Conservation (phyloP, 2,888 invertebrate genomes). For the Mycalesis mineus region DNA sequence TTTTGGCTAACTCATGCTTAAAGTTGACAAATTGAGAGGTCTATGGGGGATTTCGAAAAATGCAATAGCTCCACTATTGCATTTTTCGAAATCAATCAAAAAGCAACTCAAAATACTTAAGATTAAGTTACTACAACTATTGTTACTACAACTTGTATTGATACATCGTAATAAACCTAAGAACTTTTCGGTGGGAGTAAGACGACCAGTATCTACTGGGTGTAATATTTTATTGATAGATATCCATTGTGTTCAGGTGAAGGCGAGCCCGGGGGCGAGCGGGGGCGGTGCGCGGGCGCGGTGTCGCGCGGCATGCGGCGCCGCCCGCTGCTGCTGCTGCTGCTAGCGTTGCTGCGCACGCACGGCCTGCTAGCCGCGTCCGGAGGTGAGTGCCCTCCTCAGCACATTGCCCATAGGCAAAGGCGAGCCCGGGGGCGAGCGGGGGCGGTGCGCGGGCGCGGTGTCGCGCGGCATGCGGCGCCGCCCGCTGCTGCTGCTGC, state of each 20-base stretch:
- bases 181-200: too few species aligned
- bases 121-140: too few species aligned
- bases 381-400: conserved; percentile 59
- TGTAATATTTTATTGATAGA: background rate
- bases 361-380: conserved; percentile 75
- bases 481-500: conserved; percentile 74
- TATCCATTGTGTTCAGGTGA: conserved; percentile 51
- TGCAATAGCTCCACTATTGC: too few species aligned
- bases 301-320: conserved; percentile 75
- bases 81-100: too few species aligned
- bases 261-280: conserved; percentile 64
- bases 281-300: conserved; percentile 59
- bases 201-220: too few species aligned
- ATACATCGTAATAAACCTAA: too few species aligned
- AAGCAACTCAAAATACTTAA: too few species aligned
- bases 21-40: too few species aligned
- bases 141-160: too few species aligned
- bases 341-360: conserved; percentile 73
- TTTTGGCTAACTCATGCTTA: too few species aligned
- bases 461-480: conserved; percentile 75
- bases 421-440: conserved; percentile 64
- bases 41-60: too few species aligned
- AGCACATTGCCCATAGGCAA: conserved; percentile 56
- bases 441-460: conserved; percentile 59
- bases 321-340: conserved; percentile 74